Evolutionary conservation across 2,113 vertebrate genomes (phyloP).

Genomic region (Salvelinus namaycush): DNA sequence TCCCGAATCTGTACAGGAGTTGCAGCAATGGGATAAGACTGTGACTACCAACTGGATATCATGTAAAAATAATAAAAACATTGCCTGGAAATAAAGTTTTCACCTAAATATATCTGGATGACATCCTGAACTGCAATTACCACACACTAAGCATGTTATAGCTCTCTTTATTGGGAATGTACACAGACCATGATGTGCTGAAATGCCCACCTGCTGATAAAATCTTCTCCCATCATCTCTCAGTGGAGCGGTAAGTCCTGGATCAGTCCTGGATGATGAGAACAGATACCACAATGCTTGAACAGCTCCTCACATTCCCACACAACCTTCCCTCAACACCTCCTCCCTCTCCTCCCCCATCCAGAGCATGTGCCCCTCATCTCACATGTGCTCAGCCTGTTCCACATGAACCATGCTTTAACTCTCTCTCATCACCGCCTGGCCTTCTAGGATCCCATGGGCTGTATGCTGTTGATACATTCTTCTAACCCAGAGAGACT

Average conservation of each 20-base stretch:
- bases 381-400: background rate
- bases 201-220: constrained; percentile 39
- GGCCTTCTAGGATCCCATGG: background rate
- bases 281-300: background rate
- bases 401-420: background rate
- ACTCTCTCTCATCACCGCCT: background rate
- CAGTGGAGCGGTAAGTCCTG: background rate
- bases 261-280: background rate
- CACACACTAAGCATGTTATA: constrained; percentile 3
- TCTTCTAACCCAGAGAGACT: constrained; percentile 21
- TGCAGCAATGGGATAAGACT: too few species aligned
- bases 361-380: background rate
- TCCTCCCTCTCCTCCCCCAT: background rate
- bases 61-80: background rate
- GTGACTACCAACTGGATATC: too few species aligned
- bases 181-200: constrained; percentile 16
- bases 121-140: constrained; percentile 5
- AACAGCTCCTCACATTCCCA: constrained; percentile 21
- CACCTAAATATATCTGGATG: background rate
- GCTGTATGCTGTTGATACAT: constrained; percentile 12
- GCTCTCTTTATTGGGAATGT: constrained; percentile 1
- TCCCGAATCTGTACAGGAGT: too few species aligned
- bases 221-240: constrained; percentile 1
- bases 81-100: background rate
- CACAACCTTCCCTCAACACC: background rate